These are phyloP conservation scores for Sebastes schlegelii DNA, from an alignment of 2,113 vertebrate genomes.

Conservation along the genomic window DNA sequence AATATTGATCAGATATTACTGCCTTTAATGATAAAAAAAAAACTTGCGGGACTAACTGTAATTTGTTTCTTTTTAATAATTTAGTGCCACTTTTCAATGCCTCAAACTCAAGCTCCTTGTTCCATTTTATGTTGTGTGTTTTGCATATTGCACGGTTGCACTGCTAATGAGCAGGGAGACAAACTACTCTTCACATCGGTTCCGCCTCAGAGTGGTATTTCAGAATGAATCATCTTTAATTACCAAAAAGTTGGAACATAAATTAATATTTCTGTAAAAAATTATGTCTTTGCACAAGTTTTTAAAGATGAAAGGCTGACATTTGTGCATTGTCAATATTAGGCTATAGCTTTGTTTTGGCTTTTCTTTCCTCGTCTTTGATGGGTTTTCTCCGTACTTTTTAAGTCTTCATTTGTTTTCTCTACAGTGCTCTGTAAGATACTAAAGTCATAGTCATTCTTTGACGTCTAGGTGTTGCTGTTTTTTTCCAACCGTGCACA, in stretches of 20 bases:
- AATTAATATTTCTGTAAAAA: conserved; percentile 29
- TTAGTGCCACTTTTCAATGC: conserved; percentile 43
- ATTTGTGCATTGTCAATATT: conserved; percentile 11
- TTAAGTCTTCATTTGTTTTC: conserved; percentile 23
- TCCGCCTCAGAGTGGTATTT: conserved; percentile 46
- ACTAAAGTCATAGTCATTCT: neutral
- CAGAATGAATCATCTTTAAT: conserved; percentile 58
- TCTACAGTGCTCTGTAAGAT: neutral
- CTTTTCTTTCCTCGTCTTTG: neutral
- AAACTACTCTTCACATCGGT: conserved; percentile 41
- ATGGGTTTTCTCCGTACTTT: conserved; percentile 2
- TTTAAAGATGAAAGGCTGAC: conserved; percentile 22
- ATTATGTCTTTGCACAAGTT: neutral
- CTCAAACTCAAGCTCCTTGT: conserved; percentile 31
- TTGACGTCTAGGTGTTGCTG: neutral
- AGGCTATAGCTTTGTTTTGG: neutral
- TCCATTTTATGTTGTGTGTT: conserved; percentile 47
- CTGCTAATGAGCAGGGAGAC: conserved; percentile 59
- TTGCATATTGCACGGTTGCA: conserved; percentile 46
- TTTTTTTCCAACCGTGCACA: neutral
- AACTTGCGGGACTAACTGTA: conserved; percentile 14
- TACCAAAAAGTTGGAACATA: conserved; percentile 38
- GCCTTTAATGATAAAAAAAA: conserved; percentile 42
- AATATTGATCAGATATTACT: conserved; percentile 20
- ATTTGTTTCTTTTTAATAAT: conserved; percentile 48